Conservation (phyloP, 2,113 vertebrate species). For the Neogobius melanostomus region DNA sequence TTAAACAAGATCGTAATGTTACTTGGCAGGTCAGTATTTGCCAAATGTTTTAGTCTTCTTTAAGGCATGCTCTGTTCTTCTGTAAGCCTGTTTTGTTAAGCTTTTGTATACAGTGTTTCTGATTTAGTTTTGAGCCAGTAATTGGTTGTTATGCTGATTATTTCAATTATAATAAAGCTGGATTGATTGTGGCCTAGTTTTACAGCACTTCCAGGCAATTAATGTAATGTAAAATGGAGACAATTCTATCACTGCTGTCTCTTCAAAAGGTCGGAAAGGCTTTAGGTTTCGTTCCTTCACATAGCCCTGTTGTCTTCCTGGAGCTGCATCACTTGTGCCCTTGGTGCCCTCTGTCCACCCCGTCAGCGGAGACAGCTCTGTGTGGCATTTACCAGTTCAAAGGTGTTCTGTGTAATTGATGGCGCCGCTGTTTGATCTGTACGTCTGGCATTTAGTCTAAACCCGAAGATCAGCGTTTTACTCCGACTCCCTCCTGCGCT, state of each 20-base stretch:
- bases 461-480: conserved; percentile 30
- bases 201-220: neutral
- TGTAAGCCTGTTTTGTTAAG: neutral
- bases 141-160: neutral
- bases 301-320: neutral
- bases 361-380: conserved; percentile 44
- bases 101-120: neutral
- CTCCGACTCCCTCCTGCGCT: conserved; percentile 11
- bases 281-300: neutral
- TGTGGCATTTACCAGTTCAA: conserved; percentile 63
- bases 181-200: neutral
- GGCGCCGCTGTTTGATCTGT: conserved; percentile 63
- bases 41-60: no score
- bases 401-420: conserved; percentile 65
- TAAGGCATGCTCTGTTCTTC: neutral
- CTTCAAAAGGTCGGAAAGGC: neutral
- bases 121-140: neutral
- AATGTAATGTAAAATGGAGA: neutral
- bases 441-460: conserved; percentile 60
- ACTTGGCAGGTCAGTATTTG: no score
- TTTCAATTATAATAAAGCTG: neutral
- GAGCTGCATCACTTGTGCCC: conserved; percentile 30
- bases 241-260: neutral
- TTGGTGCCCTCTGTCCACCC: conserved; percentile 20
- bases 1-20: no score